Evolutionary conservation across 2,113 vertebrate species (phyloP), one percentile per base, ranked within the genome.

Genomic region (Mesocricetus auratus): DNA sequence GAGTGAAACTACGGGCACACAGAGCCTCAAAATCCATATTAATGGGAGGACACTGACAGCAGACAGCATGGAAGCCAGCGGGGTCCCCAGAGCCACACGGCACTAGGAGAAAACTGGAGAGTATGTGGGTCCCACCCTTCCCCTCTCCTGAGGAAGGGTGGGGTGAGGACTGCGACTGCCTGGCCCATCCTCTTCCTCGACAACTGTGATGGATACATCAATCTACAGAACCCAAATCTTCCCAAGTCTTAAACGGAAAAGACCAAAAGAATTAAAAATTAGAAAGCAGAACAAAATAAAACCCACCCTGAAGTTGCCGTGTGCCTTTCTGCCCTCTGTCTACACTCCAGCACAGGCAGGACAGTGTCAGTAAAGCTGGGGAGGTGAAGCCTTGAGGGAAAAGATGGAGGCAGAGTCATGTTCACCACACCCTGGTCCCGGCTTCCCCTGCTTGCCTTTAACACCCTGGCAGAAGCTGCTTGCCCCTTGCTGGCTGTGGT

Each of bases 401-500:
- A 79, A 12, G 77, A 53, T 8, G n/a, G 53, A 62, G 64, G 19
- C 42, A 47, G 77, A 33, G n/a, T 79, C 5, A 0, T 36, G 56
- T 56, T 83, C 16, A 50, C 33, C 75, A 56, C 58, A 42, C 77
- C 91, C 75, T 22, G 17, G 86, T 31, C 1, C 1, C 86, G 87
- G 86, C 29, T 73, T 79, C 75, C 45, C 47, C 36, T 21, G 21
- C 68, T 9, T 88, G 60, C 66, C n/a, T 16, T 50, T 42, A 60
- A 3, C 15, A 16, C 15, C 17, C 53, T 39, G 77, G 93, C 94
- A 96, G 95, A 87, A 93, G 96, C 56, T 0, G 19, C 83, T 39
- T 29, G 89, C 69, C 88, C 1, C 83, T 91, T 0, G 5, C 75
- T 69, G 95, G 83, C 96, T 85, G 83, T 82, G n/a, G 91, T 82